Base-by-base conservation (phyloP, 2,113 vertebrate species). In the Odontophorus gujanensis region DNA sequence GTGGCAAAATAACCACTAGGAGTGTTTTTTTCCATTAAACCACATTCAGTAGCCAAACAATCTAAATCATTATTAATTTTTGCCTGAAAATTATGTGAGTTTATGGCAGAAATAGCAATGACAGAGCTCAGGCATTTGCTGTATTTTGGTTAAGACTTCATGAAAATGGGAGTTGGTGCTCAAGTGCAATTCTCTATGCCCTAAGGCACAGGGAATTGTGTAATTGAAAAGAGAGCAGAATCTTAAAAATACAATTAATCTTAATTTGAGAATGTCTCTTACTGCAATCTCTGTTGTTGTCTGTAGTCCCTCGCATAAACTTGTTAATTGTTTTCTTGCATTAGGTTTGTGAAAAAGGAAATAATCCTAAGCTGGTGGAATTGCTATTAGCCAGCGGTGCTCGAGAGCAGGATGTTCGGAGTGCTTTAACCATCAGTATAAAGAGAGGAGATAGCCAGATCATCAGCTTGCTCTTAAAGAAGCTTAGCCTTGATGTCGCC, bases 381-480 rank as follows among this genome's bases (percentile, higher is more conserved):
- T 96, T 99, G 12, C 96, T 99, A 16, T 93, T 99, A 73, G 97
- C 97, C 61, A 97, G 76, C 14, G 98, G 99, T 5, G 97, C 98
- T 71, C 98, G 98, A 19, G 99, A 99, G 87, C 99, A 99, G 88
- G 98, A 99, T 75, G 93, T 99, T 19, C 98, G 99, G 21, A 96
- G 97, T 51, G 99, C 99, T 7, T 96, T 99, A 86, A 91, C 97
- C 2, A 93, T 98, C 68, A 99, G 98, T 66, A 98, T 99, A 88
- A 98, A 97, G 86, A 98, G 97, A 32, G 98, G 98, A 6, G 98
- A 99, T 17, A 98, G 98, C 55, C 97, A 98, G 2, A 92, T 97
- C 5, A 97, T 99, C 91, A 98, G 98, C 59, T 97, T 99, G 80
- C 97, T 99, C 15, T 96, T 99, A 78, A 97, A 95, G 90, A 98